These are phyloP conservation scores for Meandrina meandrites DNA, from an alignment of 92 coral and sea anemone species.

Conservation along the genomic window DNA sequence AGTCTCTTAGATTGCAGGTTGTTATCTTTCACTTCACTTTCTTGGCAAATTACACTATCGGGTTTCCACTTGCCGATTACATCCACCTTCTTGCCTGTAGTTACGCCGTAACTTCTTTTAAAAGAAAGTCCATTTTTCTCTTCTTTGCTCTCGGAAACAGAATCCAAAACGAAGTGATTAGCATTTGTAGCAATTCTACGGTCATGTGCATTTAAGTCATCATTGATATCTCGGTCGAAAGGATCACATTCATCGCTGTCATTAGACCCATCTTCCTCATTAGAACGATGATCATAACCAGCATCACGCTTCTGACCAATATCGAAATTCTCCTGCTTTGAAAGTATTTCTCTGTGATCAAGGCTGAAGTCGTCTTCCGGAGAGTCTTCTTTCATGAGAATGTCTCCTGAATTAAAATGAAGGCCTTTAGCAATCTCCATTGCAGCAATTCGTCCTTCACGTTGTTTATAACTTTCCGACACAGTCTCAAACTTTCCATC, in stretches of 20 bases:
- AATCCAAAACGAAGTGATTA: not conserved
- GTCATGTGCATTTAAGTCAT: not conserved
- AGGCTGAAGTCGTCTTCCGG: not conserved
- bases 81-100: not conserved
- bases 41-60: not conserved
- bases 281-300: not conserved
- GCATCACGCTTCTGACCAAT: not conserved
- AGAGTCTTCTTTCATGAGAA: not conserved
- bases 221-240: not conserved
- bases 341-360: not conserved
- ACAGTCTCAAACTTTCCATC: not conserved
- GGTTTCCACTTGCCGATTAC: not conserved
- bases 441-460: not conserved
- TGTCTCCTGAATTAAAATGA: not conserved
- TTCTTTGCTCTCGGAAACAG: not conserved
- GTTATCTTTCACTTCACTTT: not conserved
- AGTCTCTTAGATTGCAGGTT: not conserved
- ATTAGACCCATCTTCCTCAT: not conserved
- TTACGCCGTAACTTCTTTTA: not conserved
- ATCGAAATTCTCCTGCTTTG: not conserved
- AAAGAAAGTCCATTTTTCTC: not conserved
- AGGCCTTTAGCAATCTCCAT: conserved; percentile 4
- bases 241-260: not conserved
- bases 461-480: not conserved
- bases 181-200: not conserved